Base-by-base conservation (phyloP, 2,113 vertebrate species). In the Suricata suricatta region DNA sequence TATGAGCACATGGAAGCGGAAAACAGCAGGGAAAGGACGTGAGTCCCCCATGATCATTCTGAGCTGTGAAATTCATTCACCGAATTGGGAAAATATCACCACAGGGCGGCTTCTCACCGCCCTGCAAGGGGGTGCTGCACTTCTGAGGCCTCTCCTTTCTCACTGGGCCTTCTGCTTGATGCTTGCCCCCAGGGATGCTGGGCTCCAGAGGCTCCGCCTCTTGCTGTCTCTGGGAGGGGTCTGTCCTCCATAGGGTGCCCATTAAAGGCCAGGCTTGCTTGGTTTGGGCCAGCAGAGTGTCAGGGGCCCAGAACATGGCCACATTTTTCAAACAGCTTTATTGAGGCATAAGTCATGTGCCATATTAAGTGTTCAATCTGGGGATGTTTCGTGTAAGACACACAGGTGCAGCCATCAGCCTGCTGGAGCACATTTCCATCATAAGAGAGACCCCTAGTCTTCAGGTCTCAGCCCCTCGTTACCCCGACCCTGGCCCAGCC, bases 251-350 rank as follows among this genome's bases (percentile, higher is more conserved):
- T 50, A 33, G 69, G 19, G 15, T 16, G 8, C 5, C 2, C 14
- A n/a, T 0, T 17, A 15, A 25, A 33, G 44, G 41, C 6, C 2
- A 14, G n/a, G 19, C 7, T 3, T 7, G 5, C 66, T 7, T 7
- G 19, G 35, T 29, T 14, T 2, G 16, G 2, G 4, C 6, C 9
- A 8, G 13, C 3, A 0, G 9, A 31, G 14, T 5, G 17, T n/a
- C 8, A 66, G 60, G 50, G 27, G 85, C 57, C 50, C 23, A 50
- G 25, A 23, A 15, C 10, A 7, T 7, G 27, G 35, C 50, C 41
- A 41, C 17, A 5, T 60, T 60, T 60, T 60, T 23, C 7, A 60
- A 60, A 60, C 21, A 60, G 57, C 21, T 60, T 23, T 23, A 23
- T 8, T 17, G 57, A 60, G 57, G 57, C 57, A 23, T 9, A 23